A percentile compares a stretch with the other conserved stretches of the same genome.
Conservation (phyloP, 2,797 vertebrate genomes). For the Clarias laeviceps region DNA sequence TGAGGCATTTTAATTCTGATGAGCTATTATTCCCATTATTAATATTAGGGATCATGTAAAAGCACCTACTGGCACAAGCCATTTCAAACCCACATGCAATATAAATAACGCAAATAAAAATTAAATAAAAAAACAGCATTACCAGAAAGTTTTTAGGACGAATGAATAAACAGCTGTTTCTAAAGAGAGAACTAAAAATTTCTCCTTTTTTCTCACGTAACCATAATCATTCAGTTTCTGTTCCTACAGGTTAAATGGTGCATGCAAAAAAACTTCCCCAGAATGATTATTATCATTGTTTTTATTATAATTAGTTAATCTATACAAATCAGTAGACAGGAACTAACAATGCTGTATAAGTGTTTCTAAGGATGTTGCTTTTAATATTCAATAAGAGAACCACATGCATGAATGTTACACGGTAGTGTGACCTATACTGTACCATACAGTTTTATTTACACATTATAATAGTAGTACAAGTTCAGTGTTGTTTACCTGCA, state of each 20-base stretch:
- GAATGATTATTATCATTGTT: background rate
- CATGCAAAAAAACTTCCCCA: background rate
- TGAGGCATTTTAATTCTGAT: no score
- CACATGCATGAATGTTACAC: background rate
- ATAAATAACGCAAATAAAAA: constrained; percentile 6
- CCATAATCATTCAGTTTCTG: constrained; percentile 18
- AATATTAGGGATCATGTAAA: no score
- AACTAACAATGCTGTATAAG: background rate
- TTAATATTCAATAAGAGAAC: background rate
- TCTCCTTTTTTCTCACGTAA: constrained; percentile 7
- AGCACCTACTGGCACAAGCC: no score
- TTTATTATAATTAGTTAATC: background rate
- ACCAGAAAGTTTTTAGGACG: background rate
- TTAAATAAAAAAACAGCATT: background rate
- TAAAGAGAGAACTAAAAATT: constrained; percentile 36
- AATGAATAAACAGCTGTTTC: background rate
- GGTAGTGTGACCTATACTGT: background rate
- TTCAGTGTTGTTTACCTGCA: background rate
- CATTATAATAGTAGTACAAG: background rate
- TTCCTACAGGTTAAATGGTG: constrained; percentile 8
- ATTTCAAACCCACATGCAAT: background rate
- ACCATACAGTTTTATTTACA: background rate
- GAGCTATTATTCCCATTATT: no score
- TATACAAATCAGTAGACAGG: background rate
- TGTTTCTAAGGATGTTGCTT: background rate